These are phyloP conservation scores for Junco hyemalis DNA, from an alignment of 2,113 vertebrate species.

Conservation along the genomic window DNA sequence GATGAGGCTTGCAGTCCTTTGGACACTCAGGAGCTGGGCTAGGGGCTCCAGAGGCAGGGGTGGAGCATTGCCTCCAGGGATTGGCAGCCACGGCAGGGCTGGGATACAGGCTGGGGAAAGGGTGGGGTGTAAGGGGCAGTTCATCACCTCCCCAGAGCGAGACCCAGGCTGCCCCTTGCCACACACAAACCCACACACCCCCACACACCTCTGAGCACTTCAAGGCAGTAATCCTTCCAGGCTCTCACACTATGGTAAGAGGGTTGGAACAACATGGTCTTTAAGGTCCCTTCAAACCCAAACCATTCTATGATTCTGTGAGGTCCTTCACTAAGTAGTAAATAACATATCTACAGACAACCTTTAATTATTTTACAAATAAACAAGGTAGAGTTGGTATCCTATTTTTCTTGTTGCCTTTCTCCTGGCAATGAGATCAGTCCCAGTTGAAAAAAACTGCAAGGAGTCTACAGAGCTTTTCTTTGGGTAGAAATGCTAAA, in stretches of 20 bases:
- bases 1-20: neutral
- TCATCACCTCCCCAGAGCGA: neutral
- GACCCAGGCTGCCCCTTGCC: accelerated
- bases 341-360: neutral
- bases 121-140: neutral
- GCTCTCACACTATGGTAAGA: too few relatives aligned
- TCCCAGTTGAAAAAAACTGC: neutral
- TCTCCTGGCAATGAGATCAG: neutral
- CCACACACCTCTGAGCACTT: neutral
- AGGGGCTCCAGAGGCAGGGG: neutral
- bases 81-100: neutral
- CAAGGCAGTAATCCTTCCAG: neutral
- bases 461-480: neutral
- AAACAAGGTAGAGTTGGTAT: neutral
- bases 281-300: neutral
- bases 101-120: neutral
- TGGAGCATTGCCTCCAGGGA: neutral
- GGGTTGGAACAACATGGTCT: neutral
- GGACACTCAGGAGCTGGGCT: neutral
- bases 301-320: neutral
- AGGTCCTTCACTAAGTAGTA: neutral
- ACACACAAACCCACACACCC: neutral
- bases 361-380: neutral
- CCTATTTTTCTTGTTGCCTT: neutral
- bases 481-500: neutral